Percentiles rank a stretch among this genome's conserved stretches.
Conservation (phyloP, 2,113 vertebrate species). For the Poeciliopsis occidentalis region DNA sequence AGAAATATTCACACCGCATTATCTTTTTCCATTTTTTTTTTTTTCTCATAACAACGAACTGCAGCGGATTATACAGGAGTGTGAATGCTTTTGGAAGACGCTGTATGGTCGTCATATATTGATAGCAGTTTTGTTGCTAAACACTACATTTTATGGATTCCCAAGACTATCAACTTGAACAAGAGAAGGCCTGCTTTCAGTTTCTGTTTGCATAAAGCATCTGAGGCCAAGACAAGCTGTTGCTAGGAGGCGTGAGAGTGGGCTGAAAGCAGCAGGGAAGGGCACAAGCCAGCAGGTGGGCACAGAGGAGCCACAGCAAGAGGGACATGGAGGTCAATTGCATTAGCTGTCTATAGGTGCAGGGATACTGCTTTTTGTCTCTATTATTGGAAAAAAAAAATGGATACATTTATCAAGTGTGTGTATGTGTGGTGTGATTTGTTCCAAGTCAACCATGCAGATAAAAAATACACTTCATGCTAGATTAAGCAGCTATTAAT, state of each 20-base stretch:
- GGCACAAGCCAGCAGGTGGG: constrained; percentile 46
- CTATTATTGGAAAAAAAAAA: neutral
- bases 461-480: neutral
- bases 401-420: constrained; percentile 11
- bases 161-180: constrained; percentile 8
- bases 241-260: constrained; percentile 51
- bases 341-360: constrained; percentile 13
- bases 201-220: constrained; percentile 32
- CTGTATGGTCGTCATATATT: neutral
- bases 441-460: neutral
- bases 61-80: too few species aligned
- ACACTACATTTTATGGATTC: neutral
- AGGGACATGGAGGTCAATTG: constrained; percentile 23
- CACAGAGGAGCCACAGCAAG: constrained; percentile 26
- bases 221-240: constrained; percentile 43
- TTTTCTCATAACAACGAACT: too few species aligned
- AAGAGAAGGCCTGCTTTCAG: constrained; percentile 4
- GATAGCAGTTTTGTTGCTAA: neutral
- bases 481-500: neutral
- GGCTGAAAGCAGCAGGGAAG: constrained; percentile 50
- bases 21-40: neutral
- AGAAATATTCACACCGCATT: neutral
- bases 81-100: neutral
- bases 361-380: neutral
- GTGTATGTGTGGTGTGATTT: neutral